Conservation (phyloP, 2,888 invertebrate species). For the Lagria hirta region DNA sequence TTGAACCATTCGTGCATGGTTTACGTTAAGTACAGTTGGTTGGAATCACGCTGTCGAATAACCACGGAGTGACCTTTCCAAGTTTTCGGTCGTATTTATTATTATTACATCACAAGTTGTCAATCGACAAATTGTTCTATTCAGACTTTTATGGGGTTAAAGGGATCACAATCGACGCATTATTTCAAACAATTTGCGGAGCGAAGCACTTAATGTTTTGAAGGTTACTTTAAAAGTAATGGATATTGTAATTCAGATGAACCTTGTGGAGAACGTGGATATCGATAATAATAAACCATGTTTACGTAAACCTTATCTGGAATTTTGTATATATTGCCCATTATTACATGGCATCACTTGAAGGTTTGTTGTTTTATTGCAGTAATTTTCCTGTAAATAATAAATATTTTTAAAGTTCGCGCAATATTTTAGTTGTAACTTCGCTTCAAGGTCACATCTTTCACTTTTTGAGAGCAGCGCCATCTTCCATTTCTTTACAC, state of each 20-base stretch:
- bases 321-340: conserved; percentile 3
- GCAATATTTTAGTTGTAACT: conserved; percentile 5
- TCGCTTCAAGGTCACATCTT: conserved; percentile 15
- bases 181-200: conserved; percentile 11
- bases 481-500: conserved; percentile 6
- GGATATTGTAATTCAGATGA: conserved; percentile 3
- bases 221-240: conserved; percentile 18
- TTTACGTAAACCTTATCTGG: conserved; percentile 7
- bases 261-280: conserved; percentile 1
- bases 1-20: conserved; percentile 67
- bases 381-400: conserved; percentile 10
- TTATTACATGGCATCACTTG: conserved; percentile 2
- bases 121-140: conserved; percentile 9
- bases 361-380: conserved; percentile 5
- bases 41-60: conserved; percentile 7
- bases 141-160: conserved; percentile 21
- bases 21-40: conserved; percentile 8
- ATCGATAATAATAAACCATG: conserved; percentile 6
- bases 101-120: conserved; percentile 19
- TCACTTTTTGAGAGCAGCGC: conserved; percentile 12
- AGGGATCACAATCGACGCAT: conserved; percentile 5
- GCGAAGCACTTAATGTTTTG: conserved; percentile 6
- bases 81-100: conserved; percentile 8
- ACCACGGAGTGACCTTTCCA: conserved; percentile 14
- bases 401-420: too few species aligned